Percentiles rank a stretch among this genome's conserved stretches.
Conservation (phyloP, 2,888 invertebrate genomes). For the Ctenicera cuprea region DNA sequence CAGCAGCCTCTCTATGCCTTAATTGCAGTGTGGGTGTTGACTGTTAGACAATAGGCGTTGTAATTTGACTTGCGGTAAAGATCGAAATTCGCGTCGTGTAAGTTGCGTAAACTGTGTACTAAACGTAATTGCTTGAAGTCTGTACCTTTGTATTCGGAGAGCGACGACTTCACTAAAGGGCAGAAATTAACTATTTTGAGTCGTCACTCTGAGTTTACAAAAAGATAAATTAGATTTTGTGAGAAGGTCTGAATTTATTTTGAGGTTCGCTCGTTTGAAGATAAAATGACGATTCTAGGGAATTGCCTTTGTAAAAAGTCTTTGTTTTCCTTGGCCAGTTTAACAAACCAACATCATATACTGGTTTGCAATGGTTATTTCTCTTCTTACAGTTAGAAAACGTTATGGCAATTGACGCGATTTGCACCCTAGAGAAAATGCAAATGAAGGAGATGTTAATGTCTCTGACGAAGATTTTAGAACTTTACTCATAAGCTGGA, state of each 20-base stretch:
- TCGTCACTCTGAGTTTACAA: background rate
- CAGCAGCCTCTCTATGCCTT: conserved; percentile 21
- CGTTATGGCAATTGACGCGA: no score
- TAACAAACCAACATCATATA: no score
- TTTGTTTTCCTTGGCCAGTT: no score
- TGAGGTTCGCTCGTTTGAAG: no score
- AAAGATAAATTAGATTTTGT: background rate
- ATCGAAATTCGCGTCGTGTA: conserved; percentile 22
- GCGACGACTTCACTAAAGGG: background rate
- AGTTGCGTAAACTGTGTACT: conserved; percentile 13
- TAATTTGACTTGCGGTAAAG: conserved; percentile 32
- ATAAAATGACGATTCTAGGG: no score
- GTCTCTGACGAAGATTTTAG: no score
- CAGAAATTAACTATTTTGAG: background rate
- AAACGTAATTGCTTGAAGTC: background rate
- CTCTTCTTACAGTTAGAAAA: no score
- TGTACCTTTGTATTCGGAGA: background rate
- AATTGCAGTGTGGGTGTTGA: conserved; percentile 37
- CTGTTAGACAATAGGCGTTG: conserved; percentile 33
- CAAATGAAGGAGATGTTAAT: no score
- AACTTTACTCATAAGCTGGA: no score
- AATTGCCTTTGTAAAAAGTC: no score
- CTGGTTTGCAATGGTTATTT: no score
- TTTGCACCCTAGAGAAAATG: no score
- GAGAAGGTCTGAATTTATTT: background rate